A percentile compares a stretch with the other conserved stretches of the same genome.
Evolutionary conservation across 2,797 vertebrate genomes (phyloP).

Genomic region (Ptychadena robeensis): DNA sequence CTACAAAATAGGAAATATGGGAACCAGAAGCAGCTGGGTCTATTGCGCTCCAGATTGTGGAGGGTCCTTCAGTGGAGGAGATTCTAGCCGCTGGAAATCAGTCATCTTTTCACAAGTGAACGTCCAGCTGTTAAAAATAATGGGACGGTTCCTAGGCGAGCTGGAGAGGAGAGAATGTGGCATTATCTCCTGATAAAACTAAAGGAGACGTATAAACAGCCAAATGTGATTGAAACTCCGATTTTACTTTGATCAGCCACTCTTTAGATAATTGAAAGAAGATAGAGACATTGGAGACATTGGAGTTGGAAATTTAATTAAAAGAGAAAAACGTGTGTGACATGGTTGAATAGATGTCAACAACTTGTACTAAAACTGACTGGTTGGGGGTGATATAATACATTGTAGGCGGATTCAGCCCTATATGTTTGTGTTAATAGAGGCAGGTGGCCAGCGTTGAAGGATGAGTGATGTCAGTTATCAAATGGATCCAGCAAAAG

Average conservation of each 20-base stretch:
- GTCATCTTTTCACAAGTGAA: constrained; percentile 32
- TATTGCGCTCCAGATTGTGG: constrained; percentile 23
- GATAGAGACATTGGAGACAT: background rate
- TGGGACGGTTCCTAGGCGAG: background rate
- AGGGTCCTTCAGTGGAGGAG: constrained; percentile 39
- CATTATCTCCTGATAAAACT: constrained; percentile 8
- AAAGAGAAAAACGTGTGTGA: background rate
- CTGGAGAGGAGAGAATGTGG: background rate
- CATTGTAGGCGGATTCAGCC: too few relatives aligned
- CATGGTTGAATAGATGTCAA: background rate
- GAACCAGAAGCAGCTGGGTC: constrained; percentile 16
- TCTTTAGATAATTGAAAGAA: background rate
- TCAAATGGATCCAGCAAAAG: too few relatives aligned
- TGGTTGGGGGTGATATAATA: background rate
- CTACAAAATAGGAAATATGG: constrained; percentile 4
- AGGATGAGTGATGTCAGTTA: too few relatives aligned
- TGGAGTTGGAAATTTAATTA: background rate
- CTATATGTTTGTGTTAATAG: too few relatives aligned
- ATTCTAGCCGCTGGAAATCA: constrained; percentile 26
- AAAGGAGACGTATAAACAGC: background rate
- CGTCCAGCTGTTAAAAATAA: constrained; percentile 55
- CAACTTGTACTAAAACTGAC: too few relatives aligned
- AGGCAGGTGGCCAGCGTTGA: too few relatives aligned
- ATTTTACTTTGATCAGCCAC: background rate
- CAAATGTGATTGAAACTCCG: background rate